Base-by-base conservation (phyloP, 64 coral and sea anemone genomes). In the Porites lutea region DNA sequence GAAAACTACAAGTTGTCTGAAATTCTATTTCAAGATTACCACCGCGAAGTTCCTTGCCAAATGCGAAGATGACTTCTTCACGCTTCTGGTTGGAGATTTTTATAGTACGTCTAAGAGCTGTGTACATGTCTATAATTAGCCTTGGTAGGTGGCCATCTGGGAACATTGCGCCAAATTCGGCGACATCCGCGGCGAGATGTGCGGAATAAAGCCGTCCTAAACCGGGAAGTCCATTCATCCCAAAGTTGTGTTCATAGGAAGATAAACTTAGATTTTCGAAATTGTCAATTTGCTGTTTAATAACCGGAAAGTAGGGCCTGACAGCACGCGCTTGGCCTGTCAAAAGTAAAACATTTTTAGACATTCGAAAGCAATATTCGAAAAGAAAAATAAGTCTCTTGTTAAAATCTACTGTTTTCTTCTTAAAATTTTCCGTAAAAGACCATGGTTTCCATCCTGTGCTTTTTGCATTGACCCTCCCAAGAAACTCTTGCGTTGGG, bases 151-250 rank as follows among this genome's bases (percentile, higher is more conserved):
- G 15, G 2, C 81, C 71, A 5, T 48, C 11, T 53, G 78, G 37
- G 61, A 84, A 91, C 54, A 91, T 72, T 18, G 79, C 89, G 18
- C 58, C 69, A 75, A 83, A 91, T 49, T 91, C 89, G 5, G 78
- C 53, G 21, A 91, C 52, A 22, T 88, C 86, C 2, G 13, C 45
- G 13, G 72, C 48, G 2, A 77, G 19, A 47, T 19, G 15, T 6
- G 4, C 16, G 3, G 86, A 72, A 55, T 74, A 75, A 60, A 88
- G 59, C 45, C 69, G 57, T 16, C 86, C 59, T 4, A 73, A 23
- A 60, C 52, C 44, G 2, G 69, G 52, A 21, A 88, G 23, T 10
- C 14, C 67, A 46, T 75, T 21, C 6, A 49, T 22, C 14, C 73
- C 69, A 46, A 74, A 64, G 19, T 77, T 49, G 50, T 74, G 73